Evolutionary conservation across 1,140 invertebrate genomes (phyloP), one percentile per base, ranked within the genome.

Genomic region (Metopolophium dirhodum): DNA sequence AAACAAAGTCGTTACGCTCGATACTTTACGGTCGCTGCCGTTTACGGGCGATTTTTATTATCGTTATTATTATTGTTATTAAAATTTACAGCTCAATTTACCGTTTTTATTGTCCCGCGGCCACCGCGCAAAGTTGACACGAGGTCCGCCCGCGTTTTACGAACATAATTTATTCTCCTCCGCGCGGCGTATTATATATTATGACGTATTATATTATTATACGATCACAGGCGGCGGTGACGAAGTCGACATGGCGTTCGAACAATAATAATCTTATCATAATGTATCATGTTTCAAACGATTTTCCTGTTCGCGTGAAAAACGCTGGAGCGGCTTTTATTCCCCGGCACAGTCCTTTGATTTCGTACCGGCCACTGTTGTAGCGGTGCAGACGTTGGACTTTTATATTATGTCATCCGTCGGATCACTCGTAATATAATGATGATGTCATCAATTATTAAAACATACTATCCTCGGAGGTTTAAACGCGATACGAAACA

Each of bases 71-170:
- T 86, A 85, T 91, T 77, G 3, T 41, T 41, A 92, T 92, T 41
- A 49, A 51, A 83, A 83, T 83, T 20, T 92, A 83, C 77, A 35
- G 22, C 90, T 92, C 90, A 37, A 92, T 83, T 92, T 92, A 77
- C 77, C n/a, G 20, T 26, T 49, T 82, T 83, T 82, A 83, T 51
- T 26, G 47, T 47, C 8, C 11, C 30, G 35, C 54, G 18, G 26
- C 14, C 35, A 1, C 35, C 9, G 11, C 26, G 61, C 51, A 41
- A 91, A 23, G 26, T 68, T 61, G 61, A 68, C 37, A 77, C 37
- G 61, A 41, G 11, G 90, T 37, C 61, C 41, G 51, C 37, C 22
- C 22, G 51, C 37, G 51, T 68, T 68, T 91, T 91, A 45, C 35
- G 22, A 82, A 47, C 45, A 85, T 41, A 26, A 41, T 68, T 91